Evolutionary conservation across 64 coral and sea anemone species (phyloP).

Genomic region (Pocillopora verrucosa): DNA sequence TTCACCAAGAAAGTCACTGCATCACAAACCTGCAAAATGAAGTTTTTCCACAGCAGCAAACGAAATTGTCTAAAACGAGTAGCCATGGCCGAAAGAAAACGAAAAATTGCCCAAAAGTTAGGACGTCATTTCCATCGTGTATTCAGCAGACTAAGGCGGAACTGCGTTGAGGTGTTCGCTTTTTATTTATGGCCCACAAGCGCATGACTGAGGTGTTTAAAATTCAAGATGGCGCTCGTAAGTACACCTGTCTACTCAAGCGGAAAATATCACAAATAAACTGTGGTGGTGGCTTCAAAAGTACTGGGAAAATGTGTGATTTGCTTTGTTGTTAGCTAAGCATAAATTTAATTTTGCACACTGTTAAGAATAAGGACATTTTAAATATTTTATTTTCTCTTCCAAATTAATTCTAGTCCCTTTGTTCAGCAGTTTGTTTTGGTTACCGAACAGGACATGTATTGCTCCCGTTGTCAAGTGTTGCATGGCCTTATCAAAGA

Average conservation of each 20-base stretch:
- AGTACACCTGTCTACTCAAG: background rate
- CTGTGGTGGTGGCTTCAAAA: too few relatives aligned
- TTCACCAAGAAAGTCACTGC: background rate
- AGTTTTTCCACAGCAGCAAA: constrained; percentile 97
- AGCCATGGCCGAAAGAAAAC: constrained; percentile 56
- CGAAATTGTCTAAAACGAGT: constrained; percentile 95
- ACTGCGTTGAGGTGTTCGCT: background rate
- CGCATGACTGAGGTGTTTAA: background rate
- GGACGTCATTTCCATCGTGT: background rate
- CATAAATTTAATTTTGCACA: too few relatives aligned
- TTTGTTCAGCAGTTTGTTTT: too few relatives aligned
- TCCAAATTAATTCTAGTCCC: too few relatives aligned
- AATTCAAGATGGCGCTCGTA: background rate
- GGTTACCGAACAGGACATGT: too few relatives aligned
- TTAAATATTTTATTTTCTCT: too few relatives aligned
- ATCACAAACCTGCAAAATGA: constrained; percentile 84
- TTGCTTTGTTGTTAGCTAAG: too few relatives aligned
- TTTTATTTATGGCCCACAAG: background rate
- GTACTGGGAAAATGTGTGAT: too few relatives aligned
- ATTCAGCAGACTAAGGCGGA: background rate
- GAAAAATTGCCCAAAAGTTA: background rate
- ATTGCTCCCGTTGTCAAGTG: too few relatives aligned
- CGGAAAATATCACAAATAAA: background rate
- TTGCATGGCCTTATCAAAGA: too few relatives aligned
- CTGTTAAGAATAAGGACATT: too few relatives aligned